Conservation (phyloP, 2,113 vertebrate genomes). For the Microcebus jonahi region DNA sequence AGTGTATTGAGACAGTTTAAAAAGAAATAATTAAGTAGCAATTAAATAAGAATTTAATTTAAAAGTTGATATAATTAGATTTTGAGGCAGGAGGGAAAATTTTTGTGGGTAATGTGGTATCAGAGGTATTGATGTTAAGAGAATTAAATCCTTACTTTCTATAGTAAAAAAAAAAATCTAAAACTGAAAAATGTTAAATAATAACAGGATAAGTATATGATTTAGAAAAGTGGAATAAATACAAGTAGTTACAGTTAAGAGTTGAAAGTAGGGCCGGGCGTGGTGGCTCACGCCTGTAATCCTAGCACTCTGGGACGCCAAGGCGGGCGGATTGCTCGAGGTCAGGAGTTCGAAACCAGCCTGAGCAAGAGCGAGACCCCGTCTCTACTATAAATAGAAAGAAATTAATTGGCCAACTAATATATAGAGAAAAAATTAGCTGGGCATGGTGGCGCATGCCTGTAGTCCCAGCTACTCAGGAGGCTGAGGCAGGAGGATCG, state of each 20-base stretch:
- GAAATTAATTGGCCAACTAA: too few relatives aligned
- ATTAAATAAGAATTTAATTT: background rate
- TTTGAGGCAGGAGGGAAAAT: background rate
- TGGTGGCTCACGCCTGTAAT: too few relatives aligned
- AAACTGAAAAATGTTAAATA: background rate
- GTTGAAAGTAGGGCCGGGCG: background rate
- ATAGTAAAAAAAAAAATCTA: background rate
- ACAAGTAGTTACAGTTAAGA: background rate
- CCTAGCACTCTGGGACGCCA: too few relatives aligned
- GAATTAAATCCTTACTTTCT: background rate
- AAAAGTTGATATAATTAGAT: background rate
- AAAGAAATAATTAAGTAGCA: background rate
- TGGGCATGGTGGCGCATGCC: too few relatives aligned
- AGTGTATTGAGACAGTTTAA: background rate
- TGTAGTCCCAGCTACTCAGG: too few relatives aligned
- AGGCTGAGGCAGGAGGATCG: too few relatives aligned
- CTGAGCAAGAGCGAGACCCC: too few relatives aligned
- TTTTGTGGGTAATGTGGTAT: background rate
- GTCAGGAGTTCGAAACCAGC: too few relatives aligned
- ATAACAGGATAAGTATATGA: background rate
- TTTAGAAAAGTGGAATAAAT: background rate
- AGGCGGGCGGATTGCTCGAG: too few relatives aligned
- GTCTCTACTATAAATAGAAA: too few relatives aligned
- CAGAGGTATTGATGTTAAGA: background rate
- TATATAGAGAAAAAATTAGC: too few relatives aligned